Base-by-base conservation (phyloP, 2,113 vertebrate genomes). In the Castor canadensis region DNA sequence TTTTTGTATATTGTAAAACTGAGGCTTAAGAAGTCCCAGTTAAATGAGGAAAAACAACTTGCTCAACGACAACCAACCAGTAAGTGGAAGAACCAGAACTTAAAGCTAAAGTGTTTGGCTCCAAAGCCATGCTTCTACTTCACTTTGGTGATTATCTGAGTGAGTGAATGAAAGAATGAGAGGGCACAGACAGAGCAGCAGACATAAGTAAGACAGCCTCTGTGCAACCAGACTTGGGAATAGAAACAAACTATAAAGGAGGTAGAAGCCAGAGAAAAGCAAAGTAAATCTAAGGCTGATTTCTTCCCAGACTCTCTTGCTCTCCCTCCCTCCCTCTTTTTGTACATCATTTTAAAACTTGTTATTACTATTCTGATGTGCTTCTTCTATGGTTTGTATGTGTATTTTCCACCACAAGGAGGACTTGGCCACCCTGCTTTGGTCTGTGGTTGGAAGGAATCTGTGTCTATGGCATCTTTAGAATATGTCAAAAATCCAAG, bases 361-460 rank as follows among this genome's bases (percentile, higher is more conserved):
- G 26, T 71, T 66, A 71, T 62, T 52, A 38, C 66, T 83, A 71
- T 75, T 80, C 28, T 58, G 11, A 81, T 67, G 9, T 64, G 43
- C 30, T 7, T 86, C 26, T 69, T 5, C n/a, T 95, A 72, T 87
- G 60, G 49, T 87, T 73, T 84, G 7, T 22, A 45, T 95, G 72
- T 84, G 45, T 93, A 67, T 93, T 95, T 93, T 90, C 88, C 82
- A 91, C 91, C 82, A 64, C 12, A 87, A 22, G 20, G 43, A 69
- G 35, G 43, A 79, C n/a, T 77, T 89, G 60, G 60, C 19, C 35
- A 86, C 47, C 10, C 17, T 71, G 19, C 13, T 89, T 58, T 80
- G 54, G 84, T 94, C 81, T 66, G 80, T 92, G 75, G 66, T 86
- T 90, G 67, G 85, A 87, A 92, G 60, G 75, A 92, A 87, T 77